A percentile compares a stretch with the other conserved stretches of the same genome.
These are phyloP conservation scores for Cerceris ruficornis DNA, from an alignment of 2,888 invertebrate genomes.

Conservation along the genomic window DNA sequence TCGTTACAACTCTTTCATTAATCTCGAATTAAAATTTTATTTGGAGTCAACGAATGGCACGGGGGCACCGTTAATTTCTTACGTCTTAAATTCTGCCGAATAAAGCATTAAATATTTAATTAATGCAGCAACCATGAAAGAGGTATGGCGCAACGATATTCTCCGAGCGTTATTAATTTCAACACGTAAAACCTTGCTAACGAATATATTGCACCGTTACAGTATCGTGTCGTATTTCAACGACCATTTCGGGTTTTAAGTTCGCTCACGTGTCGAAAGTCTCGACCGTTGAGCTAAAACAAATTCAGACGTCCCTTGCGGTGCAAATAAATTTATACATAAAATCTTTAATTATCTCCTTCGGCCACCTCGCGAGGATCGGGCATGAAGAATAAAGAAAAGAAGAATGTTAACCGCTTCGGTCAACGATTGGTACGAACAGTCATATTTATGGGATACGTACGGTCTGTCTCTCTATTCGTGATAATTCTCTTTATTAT, in stretches of 20 bases:
- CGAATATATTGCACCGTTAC: neutral
- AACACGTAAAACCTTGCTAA: neutral
- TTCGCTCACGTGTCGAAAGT: constrained; percentile 25
- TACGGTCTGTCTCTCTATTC: constrained; percentile 12
- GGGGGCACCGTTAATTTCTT: no score
- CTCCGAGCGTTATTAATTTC: neutral
- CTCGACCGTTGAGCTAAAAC: neutral
- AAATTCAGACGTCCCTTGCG: neutral
- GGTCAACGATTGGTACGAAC: constrained; percentile 1
- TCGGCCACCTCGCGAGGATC: neutral
- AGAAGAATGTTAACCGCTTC: constrained; percentile 27
- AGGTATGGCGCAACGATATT: no score
- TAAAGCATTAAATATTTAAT: no score
- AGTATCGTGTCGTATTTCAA: neutral
- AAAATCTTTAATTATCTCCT: constrained; percentile 32
- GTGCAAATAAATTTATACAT: neutral
- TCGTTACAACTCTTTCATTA: no score
- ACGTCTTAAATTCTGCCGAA: no score
- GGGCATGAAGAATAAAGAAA: constrained; percentile 6
- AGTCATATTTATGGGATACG: neutral
- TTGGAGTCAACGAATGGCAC: no score
- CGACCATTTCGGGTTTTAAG: no score
- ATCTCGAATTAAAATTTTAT: no score
- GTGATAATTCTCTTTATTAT: constrained; percentile 58
- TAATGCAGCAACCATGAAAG: no score